Base-by-base conservation (phyloP, 2,797 vertebrate species). In the Pipistrellus kuhlii region DNA sequence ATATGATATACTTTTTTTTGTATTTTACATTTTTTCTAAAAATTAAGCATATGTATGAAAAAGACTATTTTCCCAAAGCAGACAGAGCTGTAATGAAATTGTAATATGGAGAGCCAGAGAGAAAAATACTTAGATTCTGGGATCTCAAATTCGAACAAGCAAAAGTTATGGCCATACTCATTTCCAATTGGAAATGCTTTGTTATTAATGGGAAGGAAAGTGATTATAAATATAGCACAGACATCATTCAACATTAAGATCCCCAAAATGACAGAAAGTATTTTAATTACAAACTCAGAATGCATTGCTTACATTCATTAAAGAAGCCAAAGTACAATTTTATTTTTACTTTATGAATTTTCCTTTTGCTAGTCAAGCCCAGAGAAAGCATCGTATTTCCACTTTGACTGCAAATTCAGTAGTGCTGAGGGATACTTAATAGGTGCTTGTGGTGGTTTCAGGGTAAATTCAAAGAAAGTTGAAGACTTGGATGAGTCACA, bases 271-370 rank as follows among this genome's bases (percentile, higher is more conserved):
- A 94, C 3, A 27, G 72, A 41, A 27, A 87, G 0, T 57, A 96
- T 89, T 93, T 92, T 95, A 95, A 91, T 95, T 68, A 59, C 86
- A 94, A 97, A 97, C 30, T 15, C 92, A 88, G 0, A 27, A 46
- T 62, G 25, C 8, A 53, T 48, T 41, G 1, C 32, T 91, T 93
- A 41, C 2, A 85, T 89, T 90, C 25, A 96, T 83, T 88, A 59
- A 80, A 94, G 96, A 78, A 93, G 81, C 69, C 3, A 86, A 41
- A 84, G 44, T 93, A 55, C 15, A 93, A 68, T 85, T 88, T n/a
- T 81, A 80, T 84, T 91, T 95, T 71, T 57, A 96, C 69, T 73
- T 78, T 95, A 32, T 83, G 80, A 72, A 93, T 88, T 94, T 72
- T 86, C 23, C 27, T 96, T 94, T 97, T 72, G 88, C 51, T 25